Conservation (phyloP, 2,113 vertebrate species). For the Monopterus albus region DNA sequence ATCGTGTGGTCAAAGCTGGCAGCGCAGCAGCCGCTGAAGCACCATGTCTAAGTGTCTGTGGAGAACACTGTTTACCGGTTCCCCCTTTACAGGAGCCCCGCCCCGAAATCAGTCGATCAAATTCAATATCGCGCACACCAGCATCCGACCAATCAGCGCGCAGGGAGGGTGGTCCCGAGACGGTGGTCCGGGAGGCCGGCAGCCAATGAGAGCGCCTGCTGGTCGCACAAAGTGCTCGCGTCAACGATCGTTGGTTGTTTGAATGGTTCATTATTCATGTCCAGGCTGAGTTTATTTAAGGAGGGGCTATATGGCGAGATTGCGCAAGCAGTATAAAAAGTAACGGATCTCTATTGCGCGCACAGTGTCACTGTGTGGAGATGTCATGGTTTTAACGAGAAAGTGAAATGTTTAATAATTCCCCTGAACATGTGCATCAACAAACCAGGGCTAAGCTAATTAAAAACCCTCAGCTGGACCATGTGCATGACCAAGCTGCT, state of each 20-base stretch:
- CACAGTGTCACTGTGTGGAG: too few species aligned
- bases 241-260: conserved; percentile 55
- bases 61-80: not conserved
- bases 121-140: conserved; percentile 74
- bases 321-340: conserved; percentile 29
- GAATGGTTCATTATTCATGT: conserved; percentile 71
- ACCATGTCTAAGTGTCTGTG: not conserved
- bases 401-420: too few species aligned
- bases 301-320: conserved; percentile 58
- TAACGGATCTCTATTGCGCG: conserved; percentile 19
- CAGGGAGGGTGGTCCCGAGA: conserved; percentile 62
- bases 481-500: not conserved
- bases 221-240: conserved; percentile 65
- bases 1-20: not conserved
- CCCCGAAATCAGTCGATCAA: conserved; percentile 88
- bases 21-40: not conserved
- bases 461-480: too few species aligned
- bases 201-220: conserved; percentile 70
- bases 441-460: too few species aligned
- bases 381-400: too few species aligned
- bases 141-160: conserved; percentile 73
- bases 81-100: conserved; percentile 77
- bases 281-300: conserved; percentile 65
- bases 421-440: too few species aligned
- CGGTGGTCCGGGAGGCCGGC: conserved; percentile 79